phyloP scores from a whole-genome alignment of 2,888 invertebrate species.

The Lordiphosa fenestrarum region DNA sequence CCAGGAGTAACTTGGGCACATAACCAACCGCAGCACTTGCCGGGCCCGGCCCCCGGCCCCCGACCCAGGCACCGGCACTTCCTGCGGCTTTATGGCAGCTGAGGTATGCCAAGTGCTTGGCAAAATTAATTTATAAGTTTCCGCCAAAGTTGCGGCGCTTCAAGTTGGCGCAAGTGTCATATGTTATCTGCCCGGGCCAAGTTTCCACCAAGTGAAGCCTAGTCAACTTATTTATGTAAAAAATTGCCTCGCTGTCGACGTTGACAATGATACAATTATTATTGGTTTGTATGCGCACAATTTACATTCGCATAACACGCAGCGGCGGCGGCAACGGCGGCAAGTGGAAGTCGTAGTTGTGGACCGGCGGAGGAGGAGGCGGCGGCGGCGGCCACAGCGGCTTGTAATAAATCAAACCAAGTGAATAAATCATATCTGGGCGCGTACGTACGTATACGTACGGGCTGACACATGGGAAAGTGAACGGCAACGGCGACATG shows the following conservation, averaged over 20 bases:
- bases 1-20: constrained; percentile 20
- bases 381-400: constrained; percentile 15
- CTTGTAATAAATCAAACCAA: constrained; percentile 75
- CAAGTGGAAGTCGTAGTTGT: neutral
- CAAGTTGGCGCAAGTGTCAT: constrained; percentile 20
- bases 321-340: neutral
- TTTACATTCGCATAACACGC: constrained; percentile 46
- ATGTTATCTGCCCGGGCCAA: constrained; percentile 24
- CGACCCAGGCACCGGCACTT: constrained; percentile 1
- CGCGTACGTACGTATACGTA: constrained; percentile 26
- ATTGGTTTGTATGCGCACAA: constrained; percentile 66
- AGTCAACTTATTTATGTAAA: constrained; percentile 61
- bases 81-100: constrained; percentile 44
- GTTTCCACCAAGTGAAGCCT: constrained; percentile 49
- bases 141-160: constrained; percentile 13
- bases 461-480: constrained; percentile 54
- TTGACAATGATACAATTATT: constrained; percentile 65
- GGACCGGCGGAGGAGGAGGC: neutral
- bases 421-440: constrained; percentile 76
- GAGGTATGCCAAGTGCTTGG: constrained; percentile 51
- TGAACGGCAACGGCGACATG: constrained; percentile 59
- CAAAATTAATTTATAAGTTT: constrained; percentile 72
- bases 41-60: neutral
- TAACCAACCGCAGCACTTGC: constrained; percentile 5
- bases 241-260: constrained; percentile 40